These are phyloP conservation scores for Patiria pectinifera DNA, from an alignment of 53 echinoderm and acorn worm species.

Conservation along the genomic window DNA sequence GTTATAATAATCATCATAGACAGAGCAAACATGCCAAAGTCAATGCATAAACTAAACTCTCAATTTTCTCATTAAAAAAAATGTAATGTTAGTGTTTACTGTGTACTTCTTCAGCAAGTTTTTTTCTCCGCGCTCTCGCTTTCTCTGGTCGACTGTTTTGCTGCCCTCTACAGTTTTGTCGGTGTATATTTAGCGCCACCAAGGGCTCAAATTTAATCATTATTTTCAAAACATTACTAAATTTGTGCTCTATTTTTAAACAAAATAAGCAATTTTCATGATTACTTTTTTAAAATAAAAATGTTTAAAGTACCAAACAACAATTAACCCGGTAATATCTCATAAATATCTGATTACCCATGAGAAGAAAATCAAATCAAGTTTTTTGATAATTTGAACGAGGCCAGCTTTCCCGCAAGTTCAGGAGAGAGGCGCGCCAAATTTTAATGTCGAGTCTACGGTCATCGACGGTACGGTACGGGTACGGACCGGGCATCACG, in stretches of 20 bases:
- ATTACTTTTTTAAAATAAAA: not conserved
- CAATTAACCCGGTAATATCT: too few relatives aligned
- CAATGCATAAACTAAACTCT: too few relatives aligned
- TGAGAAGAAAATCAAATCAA: not conserved
- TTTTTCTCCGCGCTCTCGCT: too few relatives aligned
- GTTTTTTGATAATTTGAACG: constrained; percentile 3
- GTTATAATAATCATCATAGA: too few relatives aligned
- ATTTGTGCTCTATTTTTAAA: not conserved
- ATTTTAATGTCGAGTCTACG: constrained; percentile 21
- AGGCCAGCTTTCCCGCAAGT: constrained; percentile 55
- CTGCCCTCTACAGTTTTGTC: not conserved
- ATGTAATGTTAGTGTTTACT: too few relatives aligned
- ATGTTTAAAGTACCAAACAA: not conserved
- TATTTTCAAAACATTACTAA: not conserved
- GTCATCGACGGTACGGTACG: too few relatives aligned
- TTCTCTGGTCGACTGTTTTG: not conserved
- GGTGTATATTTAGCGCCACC: constrained; percentile 29
- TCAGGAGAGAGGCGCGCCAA: constrained; percentile 42
- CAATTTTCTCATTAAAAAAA: too few relatives aligned
- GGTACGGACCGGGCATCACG: too few relatives aligned
- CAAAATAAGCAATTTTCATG: not conserved
- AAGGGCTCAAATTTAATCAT: constrained; percentile 1
- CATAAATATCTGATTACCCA: too few relatives aligned
- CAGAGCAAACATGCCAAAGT: too few relatives aligned
- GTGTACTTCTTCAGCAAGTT: too few relatives aligned